Percentiles rank a stretch among this genome's conserved stretches.
Conservation (phyloP, 2,888 invertebrate genomes). For the Synergus gifuensis region DNA sequence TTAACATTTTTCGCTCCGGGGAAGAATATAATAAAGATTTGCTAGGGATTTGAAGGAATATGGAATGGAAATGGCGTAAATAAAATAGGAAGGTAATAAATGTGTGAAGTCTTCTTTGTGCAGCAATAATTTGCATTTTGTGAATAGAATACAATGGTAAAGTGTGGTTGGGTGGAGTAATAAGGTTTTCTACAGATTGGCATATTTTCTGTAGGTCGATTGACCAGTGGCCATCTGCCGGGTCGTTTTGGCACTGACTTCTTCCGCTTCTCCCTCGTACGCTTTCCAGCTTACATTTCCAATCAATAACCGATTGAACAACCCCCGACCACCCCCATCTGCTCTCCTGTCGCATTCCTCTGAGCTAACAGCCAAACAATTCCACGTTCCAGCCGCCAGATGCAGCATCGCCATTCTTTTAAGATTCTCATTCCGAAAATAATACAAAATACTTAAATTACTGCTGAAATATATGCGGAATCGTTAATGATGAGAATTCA, state of each 20-base stretch:
- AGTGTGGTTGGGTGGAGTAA: neutral
- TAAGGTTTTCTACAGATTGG: slow-evolving; percentile 26
- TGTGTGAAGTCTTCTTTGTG: neutral
- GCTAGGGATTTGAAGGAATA: neutral
- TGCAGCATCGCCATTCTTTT: slow-evolving; percentile 54
- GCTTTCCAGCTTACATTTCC: slow-evolving; percentile 69
- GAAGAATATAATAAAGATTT: neutral
- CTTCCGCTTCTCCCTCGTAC: slow-evolving; percentile 53
- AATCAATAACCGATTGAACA: slow-evolving; percentile 77
- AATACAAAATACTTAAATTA: neutral
- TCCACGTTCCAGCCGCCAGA: slow-evolving; percentile 57
- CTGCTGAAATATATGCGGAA: neutral
- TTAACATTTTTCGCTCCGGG: neutral
- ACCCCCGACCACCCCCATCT: slow-evolving; percentile 64
- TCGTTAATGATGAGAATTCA: neutral
- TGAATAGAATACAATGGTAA: neutral
- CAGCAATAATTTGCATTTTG: neutral
- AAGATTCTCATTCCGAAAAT: neutral
- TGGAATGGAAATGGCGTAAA: neutral
- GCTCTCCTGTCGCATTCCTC: slow-evolving; percentile 63
- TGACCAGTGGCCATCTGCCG: slow-evolving; percentile 76
- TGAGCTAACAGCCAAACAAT: slow-evolving; percentile 67
- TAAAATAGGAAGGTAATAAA: neutral
- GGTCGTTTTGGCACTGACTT: slow-evolving; percentile 66
- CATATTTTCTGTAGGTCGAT: slow-evolving; percentile 47